Evolutionary conservation across 2,888 invertebrate genomes (phyloP).

Genomic region (Dermolepida albohirtum): DNA sequence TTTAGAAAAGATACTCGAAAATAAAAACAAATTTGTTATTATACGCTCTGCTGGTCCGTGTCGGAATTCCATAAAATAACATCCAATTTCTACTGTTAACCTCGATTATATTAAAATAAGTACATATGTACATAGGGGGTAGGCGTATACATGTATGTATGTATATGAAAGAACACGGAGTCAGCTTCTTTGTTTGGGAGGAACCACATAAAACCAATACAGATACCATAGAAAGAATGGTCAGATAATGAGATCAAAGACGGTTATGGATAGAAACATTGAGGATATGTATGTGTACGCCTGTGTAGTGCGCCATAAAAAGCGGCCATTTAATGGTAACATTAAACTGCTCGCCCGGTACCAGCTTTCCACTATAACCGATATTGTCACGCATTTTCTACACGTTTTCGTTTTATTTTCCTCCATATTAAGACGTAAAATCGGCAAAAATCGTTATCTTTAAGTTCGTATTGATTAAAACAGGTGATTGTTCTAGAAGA

Average conservation of each 20-base stretch:
- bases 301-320: constrained; percentile 48
- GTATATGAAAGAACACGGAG: too few species aligned
- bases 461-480: constrained; percentile 17
- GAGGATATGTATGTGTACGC: constrained; percentile 47
- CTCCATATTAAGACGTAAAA: constrained; percentile 30
- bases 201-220: neutral
- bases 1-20: too few species aligned
- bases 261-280: constrained; percentile 50
- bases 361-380: constrained; percentile 36
- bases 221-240: constrained; percentile 2
- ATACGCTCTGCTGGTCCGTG: too few species aligned
- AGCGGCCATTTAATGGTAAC: constrained; percentile 45
- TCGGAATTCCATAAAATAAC: too few species aligned
- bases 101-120: too few species aligned
- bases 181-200: too few species aligned
- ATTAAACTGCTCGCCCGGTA: constrained; percentile 27
- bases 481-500: constrained; percentile 8
- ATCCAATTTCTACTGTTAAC: too few species aligned
- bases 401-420: constrained; percentile 40
- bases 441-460: constrained; percentile 22
- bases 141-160: too few species aligned
- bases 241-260: constrained; percentile 53
- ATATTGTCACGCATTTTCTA: constrained; percentile 39
- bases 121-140: too few species aligned
- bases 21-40: too few species aligned